Evolutionary conservation across 1,140 invertebrate species (phyloP), one percentile per base, ranked within the genome.

Genomic region (Hormaphis cornu): DNA sequence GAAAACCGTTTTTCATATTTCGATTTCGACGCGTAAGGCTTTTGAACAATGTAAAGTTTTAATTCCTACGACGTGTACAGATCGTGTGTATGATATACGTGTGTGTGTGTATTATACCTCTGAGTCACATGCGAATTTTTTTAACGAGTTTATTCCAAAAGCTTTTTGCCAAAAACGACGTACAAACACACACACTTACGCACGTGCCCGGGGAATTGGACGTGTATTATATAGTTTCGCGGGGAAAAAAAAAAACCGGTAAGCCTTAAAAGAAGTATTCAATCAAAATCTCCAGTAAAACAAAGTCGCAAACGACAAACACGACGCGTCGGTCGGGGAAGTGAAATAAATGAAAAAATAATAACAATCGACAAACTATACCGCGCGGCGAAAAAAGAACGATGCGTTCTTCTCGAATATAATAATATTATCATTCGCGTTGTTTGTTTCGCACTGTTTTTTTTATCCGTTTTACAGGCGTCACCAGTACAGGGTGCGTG

Each of bases 101-200:
- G n/a, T n/a, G n/a, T n/a, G n/a, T n/a, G n/a, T n/a, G n/a, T n/a
- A n/a, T n/a, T n/a, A n/a, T n/a, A n/a, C n/a, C n/a, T n/a, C n/a
- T n/a, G 20, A 37, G 54, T 58, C 1, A 14, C 8, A 58, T 40
- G 22, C 40, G 54, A 58, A 58, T 58, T 58, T 56, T n/a, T n/a
- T 58, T 58, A 58, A 58, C 54, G 54, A 58, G 54, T 58, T 58
- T 58, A 58, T 58, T 40, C 24, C 54, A 58, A 58, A 58, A 58
- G 54, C 35, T 58, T n/a, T 58, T 58, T 26, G 20, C 54, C 7
- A 40, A 58, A 58, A 58, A 58, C 20, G 40, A 58, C 54, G 24
- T 35, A 40, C 54, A 9, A n/a, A n/a, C n/a, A n/a, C n/a, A n/a
- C n/a, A n/a, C n/a, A n/a, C n/a, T n/a, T n/a, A n/a, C n/a, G n/a